phyloP scores from a whole-genome alignment of 2,888 invertebrate species.

The Ormyrus thymus region DNA sequence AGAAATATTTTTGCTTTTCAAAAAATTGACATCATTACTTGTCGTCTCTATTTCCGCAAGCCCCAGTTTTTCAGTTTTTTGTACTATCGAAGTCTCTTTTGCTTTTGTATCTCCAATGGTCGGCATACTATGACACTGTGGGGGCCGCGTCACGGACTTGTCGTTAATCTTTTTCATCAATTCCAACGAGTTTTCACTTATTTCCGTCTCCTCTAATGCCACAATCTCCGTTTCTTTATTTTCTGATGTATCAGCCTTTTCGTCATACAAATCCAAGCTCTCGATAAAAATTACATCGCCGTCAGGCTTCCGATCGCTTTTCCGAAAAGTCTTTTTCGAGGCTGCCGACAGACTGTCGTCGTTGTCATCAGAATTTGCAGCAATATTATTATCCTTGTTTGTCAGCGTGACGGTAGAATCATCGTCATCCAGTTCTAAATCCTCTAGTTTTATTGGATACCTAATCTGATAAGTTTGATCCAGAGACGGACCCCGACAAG shows the following conservation, averaged over 20 bases:
- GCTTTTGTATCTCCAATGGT: slow-evolving; percentile 19
- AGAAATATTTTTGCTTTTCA: too few relatives aligned
- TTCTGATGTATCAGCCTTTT: not conserved
- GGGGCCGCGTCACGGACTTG: not conserved
- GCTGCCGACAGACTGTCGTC: slow-evolving; percentile 7
- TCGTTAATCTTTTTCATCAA: not conserved
- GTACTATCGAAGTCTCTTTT: not conserved
- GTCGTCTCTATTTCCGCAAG: too few relatives aligned
- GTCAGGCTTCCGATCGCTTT: slow-evolving; percentile 4
- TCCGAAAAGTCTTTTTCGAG: slow-evolving; percentile 43
- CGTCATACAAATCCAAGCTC: slow-evolving; percentile 11
- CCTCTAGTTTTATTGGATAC: not conserved
- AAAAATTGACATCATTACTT: too few relatives aligned
- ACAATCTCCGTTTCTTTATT: not conserved
- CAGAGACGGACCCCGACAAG: not conserved
- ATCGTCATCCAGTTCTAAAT: not conserved
- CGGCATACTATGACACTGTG: slow-evolving; percentile 45
- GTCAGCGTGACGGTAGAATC: not conserved
- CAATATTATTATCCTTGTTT: not conserved
- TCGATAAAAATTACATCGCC: slow-evolving; percentile 3
- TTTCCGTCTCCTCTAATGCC: too few relatives aligned
- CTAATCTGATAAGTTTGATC: slow-evolving; percentile 13
- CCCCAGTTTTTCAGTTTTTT: not conserved
- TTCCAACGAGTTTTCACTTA: not conserved
- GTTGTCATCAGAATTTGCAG: slow-evolving; percentile 8